Evolutionary conservation across 1,140 invertebrate genomes (phyloP).

Genomic region (Phocides pigmalion): DNA sequence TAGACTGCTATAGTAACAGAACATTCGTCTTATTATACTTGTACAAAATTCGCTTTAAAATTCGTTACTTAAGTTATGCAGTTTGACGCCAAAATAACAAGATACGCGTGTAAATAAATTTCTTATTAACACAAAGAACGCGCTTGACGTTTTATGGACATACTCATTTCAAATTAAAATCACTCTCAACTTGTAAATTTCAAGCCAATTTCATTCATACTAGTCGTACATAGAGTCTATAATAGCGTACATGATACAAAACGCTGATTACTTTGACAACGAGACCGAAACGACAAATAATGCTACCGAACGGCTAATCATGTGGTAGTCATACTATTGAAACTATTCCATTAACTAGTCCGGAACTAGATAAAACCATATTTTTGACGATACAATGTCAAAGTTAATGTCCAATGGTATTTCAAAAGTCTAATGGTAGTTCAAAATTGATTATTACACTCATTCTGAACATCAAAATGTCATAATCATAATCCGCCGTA

Average conservation of each 20-base stretch:
- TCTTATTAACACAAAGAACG: constrained; percentile 17
- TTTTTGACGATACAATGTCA: too few relatives aligned
- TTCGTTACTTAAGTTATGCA: neutral
- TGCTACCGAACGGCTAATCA: constrained; percentile 9
- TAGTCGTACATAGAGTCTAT: neutral
- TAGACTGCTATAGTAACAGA: too few relatives aligned
- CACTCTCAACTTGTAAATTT: neutral
- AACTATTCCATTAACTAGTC: constrained; percentile 5
- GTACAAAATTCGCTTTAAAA: neutral
- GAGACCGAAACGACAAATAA: constrained; percentile 11
- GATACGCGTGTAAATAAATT: constrained; percentile 4
- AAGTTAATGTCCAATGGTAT: too few relatives aligned
- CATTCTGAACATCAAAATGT: too few relatives aligned
- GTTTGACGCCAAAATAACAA: neutral
- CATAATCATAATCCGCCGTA: too few relatives aligned
- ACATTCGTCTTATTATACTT: too few relatives aligned
- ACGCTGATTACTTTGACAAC: constrained; percentile 15
- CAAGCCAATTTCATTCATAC: neutral
- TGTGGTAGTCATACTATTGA: neutral
- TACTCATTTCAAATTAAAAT: constrained; percentile 16
- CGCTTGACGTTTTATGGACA: constrained; percentile 4
- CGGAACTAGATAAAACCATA: too few relatives aligned
- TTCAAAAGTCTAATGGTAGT: too few relatives aligned
- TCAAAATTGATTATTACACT: too few relatives aligned
- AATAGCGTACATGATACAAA: neutral